A percentile compares a stretch with the other conserved stretches of the same genome.
phyloP scores from a whole-genome alignment of 2,113 vertebrate species.

The Glareola pratincola region DNA sequence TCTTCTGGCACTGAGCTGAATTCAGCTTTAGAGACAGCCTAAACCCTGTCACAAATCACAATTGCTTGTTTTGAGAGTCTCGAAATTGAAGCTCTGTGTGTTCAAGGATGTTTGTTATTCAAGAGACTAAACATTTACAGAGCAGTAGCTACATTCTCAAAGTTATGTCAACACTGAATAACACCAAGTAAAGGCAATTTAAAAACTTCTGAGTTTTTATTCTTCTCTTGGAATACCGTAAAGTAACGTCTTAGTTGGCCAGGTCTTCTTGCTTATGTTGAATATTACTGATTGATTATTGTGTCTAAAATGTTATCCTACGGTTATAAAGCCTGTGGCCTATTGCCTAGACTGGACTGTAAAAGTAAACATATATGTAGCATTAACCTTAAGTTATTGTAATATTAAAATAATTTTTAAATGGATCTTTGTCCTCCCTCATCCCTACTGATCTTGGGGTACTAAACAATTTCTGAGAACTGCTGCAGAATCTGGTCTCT shows the following conservation, averaged over 20 bases:
- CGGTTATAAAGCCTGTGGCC: neutral
- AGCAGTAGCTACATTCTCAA: neutral
- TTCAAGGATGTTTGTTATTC: neutral
- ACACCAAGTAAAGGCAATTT: neutral
- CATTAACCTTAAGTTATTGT: neutral
- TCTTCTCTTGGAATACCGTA: neutral
- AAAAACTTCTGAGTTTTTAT: neutral
- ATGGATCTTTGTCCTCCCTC: neutral
- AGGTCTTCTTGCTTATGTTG: neutral
- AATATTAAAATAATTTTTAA: neutral
- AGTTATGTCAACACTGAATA: neutral
- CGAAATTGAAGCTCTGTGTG: neutral
- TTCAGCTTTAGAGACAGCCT: neutral
- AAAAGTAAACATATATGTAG: neutral
- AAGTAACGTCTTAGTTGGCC: neutral
- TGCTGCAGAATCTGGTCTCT: neutral
- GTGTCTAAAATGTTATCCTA: neutral
- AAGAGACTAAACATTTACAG: conserved; percentile 13
- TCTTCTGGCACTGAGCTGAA: neutral
- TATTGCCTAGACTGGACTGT: neutral
- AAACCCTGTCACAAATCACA: neutral
- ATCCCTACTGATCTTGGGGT: neutral
- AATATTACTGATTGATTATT: neutral
- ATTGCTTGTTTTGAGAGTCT: neutral
- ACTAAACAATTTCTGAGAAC: neutral